A percentile compares a stretch with the other conserved stretches of the same genome.
Conservation (phyloP, 1,140 invertebrate genomes). For the Drosophila ohnishii region DNA sequence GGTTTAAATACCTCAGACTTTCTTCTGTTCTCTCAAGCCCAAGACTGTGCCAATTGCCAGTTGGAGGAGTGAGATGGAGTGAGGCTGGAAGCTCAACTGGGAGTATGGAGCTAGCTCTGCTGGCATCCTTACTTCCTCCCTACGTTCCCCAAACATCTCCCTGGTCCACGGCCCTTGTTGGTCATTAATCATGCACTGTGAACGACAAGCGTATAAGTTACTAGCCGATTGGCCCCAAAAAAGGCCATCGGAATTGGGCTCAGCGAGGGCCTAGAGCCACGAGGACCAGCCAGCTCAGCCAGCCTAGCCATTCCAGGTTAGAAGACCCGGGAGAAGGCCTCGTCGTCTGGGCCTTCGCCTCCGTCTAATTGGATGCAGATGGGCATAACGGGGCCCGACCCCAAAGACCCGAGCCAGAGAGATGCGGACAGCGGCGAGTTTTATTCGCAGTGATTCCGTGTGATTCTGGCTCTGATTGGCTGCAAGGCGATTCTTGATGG, state of each 20-base stretch:
- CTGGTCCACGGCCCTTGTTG: constrained; percentile 73
- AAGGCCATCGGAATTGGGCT: constrained; percentile 70
- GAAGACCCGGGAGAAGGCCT: constrained; percentile 33
- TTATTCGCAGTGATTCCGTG: constrained; percentile 15
- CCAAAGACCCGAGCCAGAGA: constrained; percentile 24
- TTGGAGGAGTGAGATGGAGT: constrained; percentile 1
- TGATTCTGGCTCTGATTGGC: constrained; percentile 32
- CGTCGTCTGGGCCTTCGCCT: constrained; percentile 36
- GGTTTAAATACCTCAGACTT: constrained; percentile 61
- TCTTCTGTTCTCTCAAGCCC: constrained; percentile 24
- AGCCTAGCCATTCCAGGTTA: constrained; percentile 15
- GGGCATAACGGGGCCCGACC: constrained; percentile 55
- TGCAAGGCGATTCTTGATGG: constrained; percentile 23
- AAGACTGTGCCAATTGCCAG: constrained; percentile 52
- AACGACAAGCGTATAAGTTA: constrained; percentile 81
- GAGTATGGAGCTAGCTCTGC: constrained; percentile 13
- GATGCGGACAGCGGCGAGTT: constrained; percentile 9
- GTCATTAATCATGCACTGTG: constrained; percentile 80
- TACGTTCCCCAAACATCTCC: constrained; percentile 16
- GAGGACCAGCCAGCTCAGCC: neutral
- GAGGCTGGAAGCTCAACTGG: constrained; percentile 5
- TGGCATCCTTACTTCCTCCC: constrained; percentile 50
- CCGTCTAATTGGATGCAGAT: constrained; percentile 76
- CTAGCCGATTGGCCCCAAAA: constrained; percentile 75
- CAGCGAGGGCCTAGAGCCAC: constrained; percentile 51